phyloP scores from a whole-genome alignment of 2,797 vertebrate species.

The Benthosema pterotum region DNA sequence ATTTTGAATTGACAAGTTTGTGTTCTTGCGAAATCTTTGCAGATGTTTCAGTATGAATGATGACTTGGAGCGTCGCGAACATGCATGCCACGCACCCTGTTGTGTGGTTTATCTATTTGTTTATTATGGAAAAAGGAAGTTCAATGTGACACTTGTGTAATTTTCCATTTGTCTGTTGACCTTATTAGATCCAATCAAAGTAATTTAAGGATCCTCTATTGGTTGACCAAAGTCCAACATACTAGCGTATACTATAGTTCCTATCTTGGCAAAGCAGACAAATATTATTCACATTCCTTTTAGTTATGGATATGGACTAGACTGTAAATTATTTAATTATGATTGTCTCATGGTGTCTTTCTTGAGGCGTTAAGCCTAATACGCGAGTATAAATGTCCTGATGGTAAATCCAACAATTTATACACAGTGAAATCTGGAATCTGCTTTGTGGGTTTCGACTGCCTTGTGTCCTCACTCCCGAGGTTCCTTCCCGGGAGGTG shows the following conservation, averaged over 20 bases:
- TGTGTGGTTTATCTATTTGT: neutral
- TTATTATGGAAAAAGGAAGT: neutral
- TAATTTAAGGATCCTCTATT: conserved; percentile 17
- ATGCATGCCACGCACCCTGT: neutral
- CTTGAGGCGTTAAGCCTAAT: conserved; percentile 1
- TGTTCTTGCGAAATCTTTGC: neutral
- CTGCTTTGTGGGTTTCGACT: neutral
- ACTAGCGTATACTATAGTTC: neutral
- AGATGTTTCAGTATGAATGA: neutral
- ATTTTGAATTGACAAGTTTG: conserved; percentile 30
- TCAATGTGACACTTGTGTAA: neutral
- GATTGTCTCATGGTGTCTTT: neutral
- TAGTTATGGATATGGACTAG: conserved; percentile 22
- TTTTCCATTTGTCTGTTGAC: conserved; percentile 2
- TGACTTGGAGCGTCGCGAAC: neutral
- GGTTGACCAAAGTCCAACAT: conserved; percentile 46
- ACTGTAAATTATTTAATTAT: conserved; percentile 9
- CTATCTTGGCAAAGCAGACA: neutral
- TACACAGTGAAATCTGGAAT: too few species aligned
- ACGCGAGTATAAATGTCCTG: too few species aligned
- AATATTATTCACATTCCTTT: neutral
- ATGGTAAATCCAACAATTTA: too few species aligned
- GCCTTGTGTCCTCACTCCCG: conserved; percentile 28
- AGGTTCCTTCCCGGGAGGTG: neutral
- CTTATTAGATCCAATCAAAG: neutral